Conservation (phyloP, 2,888 invertebrate species). For the Stramonita haemastoma region DNA sequence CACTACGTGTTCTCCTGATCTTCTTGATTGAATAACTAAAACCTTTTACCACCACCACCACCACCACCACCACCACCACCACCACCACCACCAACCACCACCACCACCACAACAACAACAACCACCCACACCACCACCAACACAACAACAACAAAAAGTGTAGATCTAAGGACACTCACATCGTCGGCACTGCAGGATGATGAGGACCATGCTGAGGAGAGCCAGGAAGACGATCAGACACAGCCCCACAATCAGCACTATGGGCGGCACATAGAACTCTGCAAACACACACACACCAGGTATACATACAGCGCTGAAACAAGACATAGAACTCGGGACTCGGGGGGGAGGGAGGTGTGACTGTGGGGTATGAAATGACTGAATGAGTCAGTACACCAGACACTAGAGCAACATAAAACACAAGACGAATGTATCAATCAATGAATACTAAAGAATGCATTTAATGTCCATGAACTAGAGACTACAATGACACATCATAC, state of each 20-base stretch:
- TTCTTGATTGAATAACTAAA: too few relatives aligned
- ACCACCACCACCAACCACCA: neutral
- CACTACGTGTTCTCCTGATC: too few relatives aligned
- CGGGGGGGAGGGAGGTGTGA: too few relatives aligned
- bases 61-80: neutral
- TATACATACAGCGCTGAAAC: neutral
- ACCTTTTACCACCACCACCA: neutral
- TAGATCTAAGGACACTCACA: conserved; percentile 15
- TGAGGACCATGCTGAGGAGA: conserved; percentile 36
- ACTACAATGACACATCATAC: too few relatives aligned
- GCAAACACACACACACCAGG: neutral
- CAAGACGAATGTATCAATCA: too few relatives aligned
- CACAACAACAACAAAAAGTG: neutral
- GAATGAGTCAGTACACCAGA: too few relatives aligned
- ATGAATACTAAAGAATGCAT: too few relatives aligned
- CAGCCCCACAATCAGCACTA: conserved; percentile 38
- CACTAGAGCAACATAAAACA: too few relatives aligned
- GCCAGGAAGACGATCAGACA: conserved; percentile 34
- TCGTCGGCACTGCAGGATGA: conserved; percentile 36
- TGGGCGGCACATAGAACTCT: conserved; percentile 37
- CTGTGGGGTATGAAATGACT: too few relatives aligned
- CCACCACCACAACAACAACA: neutral
- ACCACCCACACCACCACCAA: neutral
- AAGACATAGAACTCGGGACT: too few relatives aligned
- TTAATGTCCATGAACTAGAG: too few relatives aligned